Conservation (phyloP, 2,113 vertebrate genomes). For the Bufo gargarizans region DNA sequence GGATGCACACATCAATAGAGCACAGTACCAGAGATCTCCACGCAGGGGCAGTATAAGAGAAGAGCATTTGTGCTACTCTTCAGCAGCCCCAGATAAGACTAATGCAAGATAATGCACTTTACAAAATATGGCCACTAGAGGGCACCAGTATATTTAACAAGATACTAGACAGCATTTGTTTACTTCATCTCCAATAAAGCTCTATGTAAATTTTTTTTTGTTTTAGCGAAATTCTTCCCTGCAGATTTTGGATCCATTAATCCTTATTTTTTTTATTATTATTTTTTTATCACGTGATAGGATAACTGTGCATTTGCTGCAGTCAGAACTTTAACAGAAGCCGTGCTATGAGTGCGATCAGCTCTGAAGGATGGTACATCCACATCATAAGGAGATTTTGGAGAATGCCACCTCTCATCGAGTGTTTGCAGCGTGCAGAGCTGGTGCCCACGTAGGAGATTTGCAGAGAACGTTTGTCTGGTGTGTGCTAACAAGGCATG, state of each 20-base stretch:
- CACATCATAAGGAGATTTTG: conserved; percentile 19
- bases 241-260: background rate
- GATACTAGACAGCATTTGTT: background rate
- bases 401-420: background rate
- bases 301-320: too few species aligned
- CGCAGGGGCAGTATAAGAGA: background rate
- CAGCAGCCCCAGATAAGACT: background rate
- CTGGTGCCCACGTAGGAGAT: conserved; percentile 5
- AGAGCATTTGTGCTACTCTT: background rate
- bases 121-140: conserved; percentile 12
- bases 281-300: too few species aligned
- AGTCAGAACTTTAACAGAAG: too few species aligned
- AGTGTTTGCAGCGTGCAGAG: background rate
- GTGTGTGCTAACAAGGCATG: background rate
- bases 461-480: conserved; percentile 5
- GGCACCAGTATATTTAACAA: background rate
- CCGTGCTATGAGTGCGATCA: background rate
- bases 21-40: background rate
- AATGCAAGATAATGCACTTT: background rate
- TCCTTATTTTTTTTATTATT: too few species aligned
- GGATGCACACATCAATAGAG: background rate
- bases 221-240: background rate
- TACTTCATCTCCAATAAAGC: background rate
- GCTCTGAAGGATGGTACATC: background rate
- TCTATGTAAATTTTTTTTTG: background rate